These are phyloP conservation scores for Orius insidiosus DNA, from an alignment of 1,140 invertebrate genomes.

Conservation along the genomic window DNA sequence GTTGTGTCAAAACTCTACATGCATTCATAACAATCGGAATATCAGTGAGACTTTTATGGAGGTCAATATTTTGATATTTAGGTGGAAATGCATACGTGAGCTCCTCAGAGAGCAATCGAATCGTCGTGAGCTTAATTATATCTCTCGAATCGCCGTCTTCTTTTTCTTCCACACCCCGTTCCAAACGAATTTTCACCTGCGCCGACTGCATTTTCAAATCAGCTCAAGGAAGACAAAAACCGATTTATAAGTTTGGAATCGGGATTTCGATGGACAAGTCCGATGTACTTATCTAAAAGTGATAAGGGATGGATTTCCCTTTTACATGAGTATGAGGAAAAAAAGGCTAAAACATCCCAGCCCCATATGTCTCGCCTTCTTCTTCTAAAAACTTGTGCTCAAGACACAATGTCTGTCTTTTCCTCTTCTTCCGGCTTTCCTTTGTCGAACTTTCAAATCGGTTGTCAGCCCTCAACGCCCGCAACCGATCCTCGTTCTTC, in stretches of 20 bases:
- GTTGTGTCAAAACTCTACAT: neutral
- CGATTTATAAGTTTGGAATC: neutral
- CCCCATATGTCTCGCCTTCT: too few species aligned
- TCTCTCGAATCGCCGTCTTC: neutral
- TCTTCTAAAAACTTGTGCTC: too few species aligned
- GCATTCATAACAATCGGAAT: neutral
- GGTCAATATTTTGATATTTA: neutral
- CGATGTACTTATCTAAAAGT: too few species aligned
- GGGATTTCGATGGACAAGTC: too few species aligned
- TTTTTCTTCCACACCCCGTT: neutral
- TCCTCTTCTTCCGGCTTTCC: too few species aligned
- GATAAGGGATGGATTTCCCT: too few species aligned
- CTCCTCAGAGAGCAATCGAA: neutral
- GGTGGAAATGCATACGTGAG: neutral
- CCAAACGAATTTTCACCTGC: neutral
- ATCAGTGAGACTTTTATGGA: neutral
- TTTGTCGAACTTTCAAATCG: too few species aligned
- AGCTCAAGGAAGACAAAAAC: neutral
- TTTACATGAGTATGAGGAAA: too few species aligned
- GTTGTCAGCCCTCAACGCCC: too few species aligned
- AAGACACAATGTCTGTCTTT: too few species aligned
- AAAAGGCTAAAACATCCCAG: too few species aligned
- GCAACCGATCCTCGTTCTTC: too few species aligned
- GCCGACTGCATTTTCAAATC: constrained; percentile 1
- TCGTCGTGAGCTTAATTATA: neutral